A percentile compares a stretch with the other conserved stretches of the same genome.
Evolutionary conservation across 2,797 vertebrate genomes (phyloP).

Genomic region (Poecilia velifera): DNA sequence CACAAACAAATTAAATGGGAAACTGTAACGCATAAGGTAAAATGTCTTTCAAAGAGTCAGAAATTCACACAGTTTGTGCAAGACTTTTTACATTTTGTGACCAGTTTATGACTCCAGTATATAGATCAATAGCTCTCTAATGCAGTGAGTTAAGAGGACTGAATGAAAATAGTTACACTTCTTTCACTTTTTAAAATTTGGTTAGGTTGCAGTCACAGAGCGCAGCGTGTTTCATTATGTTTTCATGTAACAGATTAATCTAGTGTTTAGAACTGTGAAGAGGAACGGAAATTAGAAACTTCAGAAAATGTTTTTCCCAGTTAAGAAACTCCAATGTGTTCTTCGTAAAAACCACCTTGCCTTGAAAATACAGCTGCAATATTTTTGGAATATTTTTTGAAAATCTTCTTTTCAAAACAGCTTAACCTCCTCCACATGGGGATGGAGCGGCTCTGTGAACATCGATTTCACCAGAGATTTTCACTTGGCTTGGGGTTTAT

Average conservation of each 20-base stretch:
- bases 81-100: not conserved
- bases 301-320: not conserved
- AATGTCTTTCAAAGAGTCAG: conserved; percentile 8
- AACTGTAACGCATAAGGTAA: conserved; percentile 20
- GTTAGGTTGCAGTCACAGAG: not conserved
- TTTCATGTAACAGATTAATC: not conserved
- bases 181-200: not conserved
- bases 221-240: not conserved
- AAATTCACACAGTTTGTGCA: conserved; percentile 1
- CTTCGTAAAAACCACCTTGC: not conserved
- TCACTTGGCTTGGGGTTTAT: not conserved
- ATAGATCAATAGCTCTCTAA: conserved; percentile 1
- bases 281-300: not conserved
- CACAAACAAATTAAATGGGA: conserved; percentile 42
- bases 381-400: not conserved
- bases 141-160: not conserved
- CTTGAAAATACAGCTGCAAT: not conserved
- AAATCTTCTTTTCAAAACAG: not conserved
- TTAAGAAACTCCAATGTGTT: not conserved
- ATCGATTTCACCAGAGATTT: not conserved
- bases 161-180: not conserved
- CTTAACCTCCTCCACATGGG: not conserved
- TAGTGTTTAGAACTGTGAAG: not conserved
- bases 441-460: not conserved
- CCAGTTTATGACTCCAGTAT: conserved; percentile 20